These are phyloP conservation scores for Neodiprion virginianus DNA, from an alignment of 1,140 invertebrate genomes.

Conservation along the genomic window DNA sequence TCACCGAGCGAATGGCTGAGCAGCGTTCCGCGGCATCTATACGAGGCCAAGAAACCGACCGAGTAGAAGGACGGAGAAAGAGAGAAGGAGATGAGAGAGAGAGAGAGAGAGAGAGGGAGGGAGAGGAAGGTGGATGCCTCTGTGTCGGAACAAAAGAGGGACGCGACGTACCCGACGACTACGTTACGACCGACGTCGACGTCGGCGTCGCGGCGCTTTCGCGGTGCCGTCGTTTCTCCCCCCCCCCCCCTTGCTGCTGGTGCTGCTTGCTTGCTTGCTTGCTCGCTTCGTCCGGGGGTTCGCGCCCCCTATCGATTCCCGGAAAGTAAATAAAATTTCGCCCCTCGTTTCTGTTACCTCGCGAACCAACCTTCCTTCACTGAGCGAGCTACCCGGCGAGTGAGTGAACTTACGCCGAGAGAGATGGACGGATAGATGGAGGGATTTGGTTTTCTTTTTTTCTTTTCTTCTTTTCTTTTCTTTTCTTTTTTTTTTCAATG, in stretches of 20 bases:
- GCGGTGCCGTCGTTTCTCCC: no score
- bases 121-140: background rate
- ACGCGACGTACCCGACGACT: background rate
- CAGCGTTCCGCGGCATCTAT: no score
- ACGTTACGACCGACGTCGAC: background rate
- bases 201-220: no score
- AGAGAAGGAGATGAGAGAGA: background rate
- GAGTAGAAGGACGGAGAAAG: background rate
- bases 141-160: background rate
- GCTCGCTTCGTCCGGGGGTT: constrained; percentile 15
- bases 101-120: constrained; percentile 8
- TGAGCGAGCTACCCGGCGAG: no score
- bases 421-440: no score
- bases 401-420: no score
- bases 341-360: constrained; percentile 28
- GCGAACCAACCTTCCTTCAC: background rate
- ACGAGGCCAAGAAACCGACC: background rate
- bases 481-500: no score
- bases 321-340: constrained; percentile 55
- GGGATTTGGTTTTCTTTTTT: no score
- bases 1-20: no score
- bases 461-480: no score
- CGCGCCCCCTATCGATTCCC: constrained; percentile 49
- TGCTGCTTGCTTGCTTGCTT: no score
- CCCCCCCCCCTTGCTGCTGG: no score